Evolutionary conservation across 2,797 vertebrate genomes (phyloP).

Genomic region (Oreochromis grahami): DNA sequence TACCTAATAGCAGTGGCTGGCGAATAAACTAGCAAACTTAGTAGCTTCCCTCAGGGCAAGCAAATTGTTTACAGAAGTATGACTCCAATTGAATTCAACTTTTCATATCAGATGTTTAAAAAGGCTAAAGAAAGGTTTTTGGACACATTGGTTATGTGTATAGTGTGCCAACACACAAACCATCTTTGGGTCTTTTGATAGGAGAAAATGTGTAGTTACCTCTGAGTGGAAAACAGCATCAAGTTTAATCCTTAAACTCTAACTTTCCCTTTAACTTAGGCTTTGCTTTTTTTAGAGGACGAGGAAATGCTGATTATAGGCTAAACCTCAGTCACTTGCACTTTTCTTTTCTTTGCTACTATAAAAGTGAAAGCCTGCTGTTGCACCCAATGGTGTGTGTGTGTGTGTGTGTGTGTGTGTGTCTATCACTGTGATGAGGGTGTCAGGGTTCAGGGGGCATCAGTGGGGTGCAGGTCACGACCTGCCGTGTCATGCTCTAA

Average conservation of each 20-base stretch:
- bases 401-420: background rate
- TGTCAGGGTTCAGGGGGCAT: constrained; percentile 46
- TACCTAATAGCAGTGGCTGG: background rate
- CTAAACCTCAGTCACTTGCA: background rate
- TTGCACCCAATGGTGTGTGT: background rate
- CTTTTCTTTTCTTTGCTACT: background rate
- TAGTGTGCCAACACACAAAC: background rate
- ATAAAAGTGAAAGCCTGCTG: background rate
- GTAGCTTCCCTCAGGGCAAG: background rate
- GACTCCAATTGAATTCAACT: background rate
- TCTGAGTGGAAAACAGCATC: background rate
- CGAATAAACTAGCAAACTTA: background rate
- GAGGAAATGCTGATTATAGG: background rate
- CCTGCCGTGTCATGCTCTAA: constrained; percentile 65
- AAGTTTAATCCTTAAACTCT: background rate
- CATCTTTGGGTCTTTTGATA: background rate
- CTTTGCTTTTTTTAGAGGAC: background rate
- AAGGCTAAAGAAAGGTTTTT: background rate
- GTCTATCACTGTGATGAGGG: background rate
- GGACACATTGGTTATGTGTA: background rate
- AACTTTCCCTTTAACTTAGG: background rate
- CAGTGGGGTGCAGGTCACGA: constrained; percentile 55
- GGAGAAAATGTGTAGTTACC: background rate
- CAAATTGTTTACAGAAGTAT: background rate
- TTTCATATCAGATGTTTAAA: background rate